Base-by-base conservation (phyloP, 2,113 vertebrate genomes). In the Sakesphorus luctuosus region DNA sequence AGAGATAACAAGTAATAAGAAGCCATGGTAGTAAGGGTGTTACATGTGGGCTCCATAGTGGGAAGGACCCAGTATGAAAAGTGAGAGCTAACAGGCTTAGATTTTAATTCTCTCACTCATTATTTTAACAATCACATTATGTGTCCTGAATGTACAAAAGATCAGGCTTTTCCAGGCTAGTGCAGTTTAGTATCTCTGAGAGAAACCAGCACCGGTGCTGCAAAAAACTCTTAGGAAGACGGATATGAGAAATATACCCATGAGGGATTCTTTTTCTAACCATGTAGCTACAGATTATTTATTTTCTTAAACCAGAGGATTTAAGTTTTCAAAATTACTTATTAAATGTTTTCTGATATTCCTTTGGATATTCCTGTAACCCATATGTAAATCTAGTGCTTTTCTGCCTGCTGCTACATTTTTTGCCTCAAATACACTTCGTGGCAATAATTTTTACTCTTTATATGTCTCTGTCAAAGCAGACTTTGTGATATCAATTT, bases 321-420 rank as follows among this genome's bases (percentile, higher is more conserved):
- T 80, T 86, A 77, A 62, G 25, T 74, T 87, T 87, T 94, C 40
- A 84, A 40, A 96, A 82, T 50, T 66, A 79, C 62, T 91, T 91
- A 53, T 43, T 84, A 47, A 86, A 69, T 87, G 38, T 66, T 80
- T 94, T 88, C 38, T 85, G 19, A 53, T 89, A 73, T 62, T 85
- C 16, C 73, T 91, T 56, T 73, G 21, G 5, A 40, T 85, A 80
- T 74, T 95, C 15, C 36, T 63, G 18, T 91, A 87, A 88, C 91
- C 53, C 29, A 4, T 76, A 25, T n/a, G 40, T 86, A 93, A 94
- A 87, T 87, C 18, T 72, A 66, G 18, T 59, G 12, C 13, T 89
- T 89, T 93, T 84, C 38, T 93, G 33, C 43, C 2, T 3, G 33
- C 50, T 88, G 50, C 76, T 84, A 9, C 18, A 3, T 44, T 86